Conservation (phyloP, 1,140 invertebrate species). For the Pseudoatta argentina region DNA sequence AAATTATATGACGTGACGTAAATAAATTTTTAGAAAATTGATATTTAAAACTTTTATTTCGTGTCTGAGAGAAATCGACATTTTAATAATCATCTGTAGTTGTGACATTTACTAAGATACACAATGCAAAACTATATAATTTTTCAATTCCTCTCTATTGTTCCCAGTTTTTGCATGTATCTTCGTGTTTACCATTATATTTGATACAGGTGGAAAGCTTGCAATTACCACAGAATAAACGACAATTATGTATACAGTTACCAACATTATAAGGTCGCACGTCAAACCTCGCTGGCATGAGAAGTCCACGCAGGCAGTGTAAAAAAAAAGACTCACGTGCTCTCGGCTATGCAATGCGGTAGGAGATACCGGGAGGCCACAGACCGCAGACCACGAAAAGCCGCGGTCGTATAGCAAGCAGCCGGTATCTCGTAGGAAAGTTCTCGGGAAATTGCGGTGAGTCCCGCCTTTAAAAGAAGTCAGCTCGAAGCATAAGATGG, state of each 20-base stretch:
- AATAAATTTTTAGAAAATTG: neutral
- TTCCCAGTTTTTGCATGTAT: neutral
- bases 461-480: slow-evolving; percentile 76
- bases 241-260: neutral
- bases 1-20: neutral
- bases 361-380: slow-evolving; percentile 42
- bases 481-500: slow-evolving; percentile 79
- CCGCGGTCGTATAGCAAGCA: slow-evolving; percentile 32
- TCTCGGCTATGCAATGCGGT: slow-evolving; percentile 39
- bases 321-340: slow-evolving; percentile 47
- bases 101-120: neutral
- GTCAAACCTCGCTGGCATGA: neutral
- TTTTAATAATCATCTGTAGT: neutral
- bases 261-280: slow-evolving; percentile 13
- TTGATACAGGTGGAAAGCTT: neutral
- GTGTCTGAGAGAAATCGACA: neutral
- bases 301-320: neutral
- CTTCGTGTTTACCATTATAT: neutral
- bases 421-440: slow-evolving; percentile 52
- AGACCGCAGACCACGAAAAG: slow-evolving; percentile 16
- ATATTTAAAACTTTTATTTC: neutral
- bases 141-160: neutral
- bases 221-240: neutral
- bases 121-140: neutral
- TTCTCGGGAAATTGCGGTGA: slow-evolving; percentile 65